These are phyloP conservation scores for Caenorhabditis sp. DNA, from an alignment of 2,888 invertebrate genomes.

Conservation along the genomic window DNA sequence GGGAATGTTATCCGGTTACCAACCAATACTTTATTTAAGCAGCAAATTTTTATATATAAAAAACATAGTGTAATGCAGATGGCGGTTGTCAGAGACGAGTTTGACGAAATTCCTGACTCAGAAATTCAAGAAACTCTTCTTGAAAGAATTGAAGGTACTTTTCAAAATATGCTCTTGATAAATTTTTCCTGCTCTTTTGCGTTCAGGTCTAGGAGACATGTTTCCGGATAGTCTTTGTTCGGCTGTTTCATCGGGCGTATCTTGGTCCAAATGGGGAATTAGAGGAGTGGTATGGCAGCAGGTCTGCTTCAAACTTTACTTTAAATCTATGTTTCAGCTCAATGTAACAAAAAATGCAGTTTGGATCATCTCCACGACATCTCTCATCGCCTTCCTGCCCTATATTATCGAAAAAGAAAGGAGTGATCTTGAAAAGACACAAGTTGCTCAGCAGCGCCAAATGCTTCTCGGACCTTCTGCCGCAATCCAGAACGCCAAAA, in stretches of 20 bases:
- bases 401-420: constrained; percentile 95
- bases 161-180: no score
- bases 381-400: constrained; percentile 93
- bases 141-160: constrained; percentile 82
- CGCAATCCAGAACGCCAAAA: constrained; percentile 66
- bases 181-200: no score
- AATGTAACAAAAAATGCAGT: constrained; percentile 83
- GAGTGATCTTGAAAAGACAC: constrained; percentile 85
- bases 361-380: constrained; percentile 94
- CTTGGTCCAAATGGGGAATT: constrained; percentile 64
- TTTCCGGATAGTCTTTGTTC: constrained; percentile 81
- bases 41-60: no score
- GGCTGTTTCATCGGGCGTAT: constrained; percentile 49
- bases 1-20: background rate
- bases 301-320: no score
- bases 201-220: constrained; percentile 96
- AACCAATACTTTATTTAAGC: background rate
- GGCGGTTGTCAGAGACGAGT: constrained; percentile 58
- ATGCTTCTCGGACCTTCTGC: constrained; percentile 77
- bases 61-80: constrained; percentile 21
- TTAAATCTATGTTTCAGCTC: constrained; percentile 63
- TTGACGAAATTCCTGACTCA: constrained; percentile 71
- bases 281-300: constrained; percentile 65
- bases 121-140: constrained; percentile 86
- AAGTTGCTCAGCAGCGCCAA: constrained; percentile 75